Conservation (phyloP, 2,797 vertebrate species). For the Neomorphus geoffroyi region DNA sequence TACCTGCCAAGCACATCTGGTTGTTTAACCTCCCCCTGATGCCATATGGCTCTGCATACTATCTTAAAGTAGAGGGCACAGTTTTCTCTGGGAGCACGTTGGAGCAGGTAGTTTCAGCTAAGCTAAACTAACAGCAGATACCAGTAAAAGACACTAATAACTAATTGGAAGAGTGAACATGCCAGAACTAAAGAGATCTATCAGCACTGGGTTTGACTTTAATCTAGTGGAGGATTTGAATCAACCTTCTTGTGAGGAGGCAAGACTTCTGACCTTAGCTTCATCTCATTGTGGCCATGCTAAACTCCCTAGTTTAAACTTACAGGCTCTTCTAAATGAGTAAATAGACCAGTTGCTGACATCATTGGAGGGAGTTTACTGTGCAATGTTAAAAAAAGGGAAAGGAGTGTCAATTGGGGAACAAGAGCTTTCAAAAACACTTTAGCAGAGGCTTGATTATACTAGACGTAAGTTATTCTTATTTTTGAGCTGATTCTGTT, state of each 20-base stretch:
- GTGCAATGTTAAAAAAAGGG: background rate
- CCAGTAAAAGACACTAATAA: background rate
- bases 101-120: background rate
- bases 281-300: background rate
- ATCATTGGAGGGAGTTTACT: background rate
- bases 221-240: background rate
- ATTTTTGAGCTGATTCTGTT: background rate
- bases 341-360: background rate
- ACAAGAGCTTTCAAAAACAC: background rate
- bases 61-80: background rate
- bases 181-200: background rate
- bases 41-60: background rate
- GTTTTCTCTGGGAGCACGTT: background rate
- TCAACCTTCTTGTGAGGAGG: background rate
- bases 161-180: background rate
- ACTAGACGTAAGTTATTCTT: background rate
- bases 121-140: background rate
- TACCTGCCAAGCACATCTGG: background rate
- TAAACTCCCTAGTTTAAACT: background rate
- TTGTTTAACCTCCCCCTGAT: background rate
- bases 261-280: background rate
- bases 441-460: background rate
- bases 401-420: background rate
- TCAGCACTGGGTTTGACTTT: background rate
- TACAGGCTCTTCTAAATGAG: background rate